Evolutionary conservation across 2,888 invertebrate genomes (phyloP).

Genomic region (Germaria angustata): DNA sequence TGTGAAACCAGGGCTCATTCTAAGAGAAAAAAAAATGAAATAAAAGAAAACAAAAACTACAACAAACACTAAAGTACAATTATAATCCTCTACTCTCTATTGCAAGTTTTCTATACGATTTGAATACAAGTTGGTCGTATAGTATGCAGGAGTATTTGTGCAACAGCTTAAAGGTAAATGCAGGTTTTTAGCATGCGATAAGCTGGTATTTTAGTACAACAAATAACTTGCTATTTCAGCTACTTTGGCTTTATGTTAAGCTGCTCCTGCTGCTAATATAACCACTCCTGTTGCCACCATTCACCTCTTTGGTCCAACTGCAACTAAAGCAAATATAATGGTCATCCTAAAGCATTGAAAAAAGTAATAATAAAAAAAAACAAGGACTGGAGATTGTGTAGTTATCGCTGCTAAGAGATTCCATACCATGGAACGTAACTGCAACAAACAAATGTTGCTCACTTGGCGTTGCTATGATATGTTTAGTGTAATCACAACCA

Average conservation of each 20-base stretch:
- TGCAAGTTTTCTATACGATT: slow-evolving; percentile 32
- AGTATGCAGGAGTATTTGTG: slow-evolving; percentile 30
- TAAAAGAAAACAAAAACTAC: neutral
- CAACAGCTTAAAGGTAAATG: slow-evolving; percentile 66
- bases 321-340: slow-evolving; percentile 24
- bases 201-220: slow-evolving; percentile 69
- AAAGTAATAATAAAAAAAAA: neutral
- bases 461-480: slow-evolving; percentile 34
- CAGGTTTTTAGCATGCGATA: slow-evolving; percentile 69
- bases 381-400: neutral
- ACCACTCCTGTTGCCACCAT: slow-evolving; percentile 17
- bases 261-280: slow-evolving; percentile 50
- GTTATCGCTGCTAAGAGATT: slow-evolving; percentile 45
- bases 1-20: neutral
- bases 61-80: slow-evolving; percentile 37
- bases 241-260: slow-evolving; percentile 52
- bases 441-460: slow-evolving; percentile 22
- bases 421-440: neutral
- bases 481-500: neutral
- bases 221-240: slow-evolving; percentile 61
- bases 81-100: slow-evolving; percentile 49
- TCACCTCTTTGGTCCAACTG: neutral
- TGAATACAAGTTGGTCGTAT: neutral
- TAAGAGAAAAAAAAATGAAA: neutral
- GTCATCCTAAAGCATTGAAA: slow-evolving; percentile 32